Percentiles rank a stretch among this genome's conserved stretches.
These are phyloP conservation scores for Drosophila serrata DNA, from an alignment of 1,140 invertebrate species.

Conservation along the genomic window DNA sequence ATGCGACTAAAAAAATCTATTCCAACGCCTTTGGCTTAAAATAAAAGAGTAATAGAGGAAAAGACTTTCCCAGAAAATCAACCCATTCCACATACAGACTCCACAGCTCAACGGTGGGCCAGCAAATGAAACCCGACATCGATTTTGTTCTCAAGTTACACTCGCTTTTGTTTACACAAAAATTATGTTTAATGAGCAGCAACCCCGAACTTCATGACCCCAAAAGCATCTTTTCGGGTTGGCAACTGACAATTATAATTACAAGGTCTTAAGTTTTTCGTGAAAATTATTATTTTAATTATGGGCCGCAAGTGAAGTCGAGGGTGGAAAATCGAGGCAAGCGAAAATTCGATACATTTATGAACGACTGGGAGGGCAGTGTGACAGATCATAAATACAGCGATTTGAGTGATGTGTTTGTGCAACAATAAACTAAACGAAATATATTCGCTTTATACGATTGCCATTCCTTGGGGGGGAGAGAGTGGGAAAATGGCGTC, in stretches of 20 bases:
- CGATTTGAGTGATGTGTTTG: constrained; percentile 64
- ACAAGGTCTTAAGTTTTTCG: constrained; percentile 82
- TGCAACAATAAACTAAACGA: constrained; percentile 51
- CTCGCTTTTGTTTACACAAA: constrained; percentile 80
- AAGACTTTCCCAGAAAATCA: constrained; percentile 17
- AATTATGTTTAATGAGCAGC: constrained; percentile 82
- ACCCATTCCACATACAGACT: constrained; percentile 26
- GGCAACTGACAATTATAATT: constrained; percentile 82
- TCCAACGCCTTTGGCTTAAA: neutral
- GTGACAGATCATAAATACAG: constrained; percentile 72
- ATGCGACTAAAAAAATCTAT: neutral
- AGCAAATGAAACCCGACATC: constrained; percentile 57
- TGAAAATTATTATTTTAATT: constrained; percentile 84
- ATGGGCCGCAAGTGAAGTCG: constrained; percentile 29
- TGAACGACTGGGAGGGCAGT: constrained; percentile 31
- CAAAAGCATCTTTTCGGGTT: constrained; percentile 55
- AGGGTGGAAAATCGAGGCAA: constrained; percentile 33
- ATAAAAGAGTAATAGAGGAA: constrained; percentile 12
- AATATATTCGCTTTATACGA: constrained; percentile 49
- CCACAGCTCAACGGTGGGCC: too few species aligned
- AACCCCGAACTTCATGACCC: constrained; percentile 37
- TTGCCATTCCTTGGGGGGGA: too few species aligned
- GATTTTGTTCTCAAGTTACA: constrained; percentile 79
- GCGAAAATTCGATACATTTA: constrained; percentile 65
- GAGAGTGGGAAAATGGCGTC: constrained; percentile 42